phyloP scores from a whole-genome alignment of 2,113 vertebrate species.

The Charadrius vociferus region DNA sequence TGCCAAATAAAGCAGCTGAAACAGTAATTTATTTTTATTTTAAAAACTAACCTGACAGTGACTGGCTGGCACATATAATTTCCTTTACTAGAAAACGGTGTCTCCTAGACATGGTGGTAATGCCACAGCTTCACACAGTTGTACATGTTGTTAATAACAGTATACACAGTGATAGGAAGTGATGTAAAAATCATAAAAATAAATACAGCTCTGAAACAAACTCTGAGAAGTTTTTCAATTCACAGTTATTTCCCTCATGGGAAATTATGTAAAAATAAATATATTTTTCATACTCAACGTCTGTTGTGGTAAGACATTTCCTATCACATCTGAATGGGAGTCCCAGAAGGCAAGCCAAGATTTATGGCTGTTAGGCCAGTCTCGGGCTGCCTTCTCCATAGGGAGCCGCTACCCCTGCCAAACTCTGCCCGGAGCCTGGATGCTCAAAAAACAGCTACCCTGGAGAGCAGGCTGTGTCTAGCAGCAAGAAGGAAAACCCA shows the following conservation, averaged over 20 bases:
- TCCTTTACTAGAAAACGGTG: slow-evolving; percentile 28
- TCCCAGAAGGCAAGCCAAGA: neutral
- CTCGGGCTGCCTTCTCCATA: neutral
- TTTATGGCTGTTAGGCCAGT: neutral
- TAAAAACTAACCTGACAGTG: neutral
- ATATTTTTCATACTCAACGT: neutral
- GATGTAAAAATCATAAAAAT: slow-evolving; percentile 36
- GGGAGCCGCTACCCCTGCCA: neutral
- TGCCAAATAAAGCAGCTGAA: neutral
- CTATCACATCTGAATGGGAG: neutral
- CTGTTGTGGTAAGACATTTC: neutral
- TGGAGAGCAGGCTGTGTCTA: neutral
- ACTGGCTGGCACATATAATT: neutral
- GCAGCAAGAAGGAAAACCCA: neutral
- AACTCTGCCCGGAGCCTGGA: neutral
- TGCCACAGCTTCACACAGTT: neutral
- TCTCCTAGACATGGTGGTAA: neutral
- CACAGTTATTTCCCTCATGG: slow-evolving; percentile 20
- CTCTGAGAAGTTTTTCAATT: slow-evolving; percentile 13
- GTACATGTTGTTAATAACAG: neutral
- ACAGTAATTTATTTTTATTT: neutral
- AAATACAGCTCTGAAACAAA: neutral
- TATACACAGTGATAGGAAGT: slow-evolving; percentile 9
- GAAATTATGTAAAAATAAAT: slow-evolving; percentile 51
- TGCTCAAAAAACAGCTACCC: neutral